Base-by-base conservation (phyloP, 2,797 vertebrate species). In the Pelobates cultripes region DNA sequence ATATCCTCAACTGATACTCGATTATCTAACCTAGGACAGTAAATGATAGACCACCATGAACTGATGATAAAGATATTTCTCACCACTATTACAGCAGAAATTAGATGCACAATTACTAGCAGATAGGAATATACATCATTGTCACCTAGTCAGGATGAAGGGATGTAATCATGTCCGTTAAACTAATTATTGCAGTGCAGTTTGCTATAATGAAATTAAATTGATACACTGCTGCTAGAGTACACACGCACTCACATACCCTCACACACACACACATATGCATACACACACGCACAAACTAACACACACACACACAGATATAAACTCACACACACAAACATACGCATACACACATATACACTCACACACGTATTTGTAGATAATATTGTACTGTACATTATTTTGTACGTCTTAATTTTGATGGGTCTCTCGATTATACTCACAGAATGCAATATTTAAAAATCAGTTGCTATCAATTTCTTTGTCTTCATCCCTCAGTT, bases 71-170 rank as follows among this genome's bases (percentile, higher is more conserved):
- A 83, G 67, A 78, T 86, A 85, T 86, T 41, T 70, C 76, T 2
- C 71, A 84, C 1, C 70, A 85, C 85, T 84, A 82, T 40, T 84
- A 66, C 76, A 12, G 12, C 74, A 82, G 42, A 78, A 80, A 87
- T 84, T 63, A 87, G 84, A 86, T 85, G 83, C 80, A 72, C 41
- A 86, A 77, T 89, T 88, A 82, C 51, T 55, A 79, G 61, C 76
- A 76, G 15, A 71, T 57, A 86, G 87, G 75, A 47, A 64, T 0
- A 75, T 78, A 14, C 10, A 73, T 81, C 81, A 71, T 79, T 80
- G 74, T 88, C 80, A 83, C 14, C 60, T 51, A 63, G 66, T 43
- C 55, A 75, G 47, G 72, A 70, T 44, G 66, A 78, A 72, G 55
- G 66, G 66, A 75, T 79, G 71, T 75, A 83, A 79, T 83, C 72